A percentile compares a stretch with the other conserved stretches of the same genome.
Conservation (phyloP, 2,113 vertebrate species). For the Xenopus tropicalis region UCB_Xtro_10.0 CM004446.2:130585001-130585500, state of each 20-base stretch:
- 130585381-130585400: constrained; percentile 10
- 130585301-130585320: constrained; percentile 36
- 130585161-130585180: constrained; percentile 15
- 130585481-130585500: too few species aligned
- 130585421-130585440: too few species aligned
- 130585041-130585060: too few species aligned
- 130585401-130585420: background rate
- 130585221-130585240: constrained; percentile 24
- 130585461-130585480: too few species aligned
- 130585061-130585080: background rate
- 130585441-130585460: too few species aligned
- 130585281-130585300: constrained; percentile 29
- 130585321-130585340: background rate
- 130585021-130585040: too few species aligned
- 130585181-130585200: constrained; percentile 10
- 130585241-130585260: constrained; percentile 20
- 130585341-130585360: constrained; percentile 27
- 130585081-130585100: background rate
- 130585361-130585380: constrained; percentile 26
- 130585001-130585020: too few species aligned
- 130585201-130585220: constrained; percentile 5
- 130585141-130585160: constrained; percentile 28
- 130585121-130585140: constrained; percentile 10
- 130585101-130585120: background rate
- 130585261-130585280: constrained; percentile 40